These are phyloP conservation scores for Vicugna pacos DNA, from an alignment of 2,113 vertebrate species.

Conservation along the genomic window DNA sequence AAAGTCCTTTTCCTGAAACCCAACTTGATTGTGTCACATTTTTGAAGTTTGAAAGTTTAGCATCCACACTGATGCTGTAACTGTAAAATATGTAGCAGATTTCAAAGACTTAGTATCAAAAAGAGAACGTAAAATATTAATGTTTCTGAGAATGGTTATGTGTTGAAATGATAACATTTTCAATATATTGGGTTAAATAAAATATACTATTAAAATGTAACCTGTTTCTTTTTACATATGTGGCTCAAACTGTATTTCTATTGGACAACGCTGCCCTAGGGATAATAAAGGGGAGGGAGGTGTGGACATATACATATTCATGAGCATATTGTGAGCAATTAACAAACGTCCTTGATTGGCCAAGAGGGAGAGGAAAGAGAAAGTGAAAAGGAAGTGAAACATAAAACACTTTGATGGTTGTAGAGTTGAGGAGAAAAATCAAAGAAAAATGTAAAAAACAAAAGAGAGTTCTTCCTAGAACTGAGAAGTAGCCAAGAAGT, in stretches of 20 bases:
- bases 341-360: conserved; percentile 54
- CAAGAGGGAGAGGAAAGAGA: conserved; percentile 54
- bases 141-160: conserved; percentile 6
- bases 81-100: conserved; percentile 12
- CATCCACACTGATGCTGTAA: not conserved
- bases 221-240: not conserved
- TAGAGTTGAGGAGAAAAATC: conserved; percentile 19
- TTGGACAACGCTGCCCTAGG: not conserved
- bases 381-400: conserved; percentile 16
- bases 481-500: not conserved
- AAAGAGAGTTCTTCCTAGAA: conserved; percentile 45
- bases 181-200: not conserved
- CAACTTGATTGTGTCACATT: not conserved
- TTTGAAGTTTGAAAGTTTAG: conserved; percentile 33
- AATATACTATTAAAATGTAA: conserved; percentile 38
- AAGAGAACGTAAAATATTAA: not conserved
- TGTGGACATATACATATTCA: conserved; percentile 46
- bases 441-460: conserved; percentile 38
- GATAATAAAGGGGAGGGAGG: conserved; percentile 2
- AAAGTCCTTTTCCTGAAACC: not conserved
- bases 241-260: conserved; percentile 32
- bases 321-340: conserved; percentile 57
- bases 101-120: not conserved
- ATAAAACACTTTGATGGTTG: not conserved
- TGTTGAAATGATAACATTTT: conserved; percentile 24